Base-by-base conservation (phyloP, 2,888 invertebrate genomes). In the Meloe dianella region DNA sequence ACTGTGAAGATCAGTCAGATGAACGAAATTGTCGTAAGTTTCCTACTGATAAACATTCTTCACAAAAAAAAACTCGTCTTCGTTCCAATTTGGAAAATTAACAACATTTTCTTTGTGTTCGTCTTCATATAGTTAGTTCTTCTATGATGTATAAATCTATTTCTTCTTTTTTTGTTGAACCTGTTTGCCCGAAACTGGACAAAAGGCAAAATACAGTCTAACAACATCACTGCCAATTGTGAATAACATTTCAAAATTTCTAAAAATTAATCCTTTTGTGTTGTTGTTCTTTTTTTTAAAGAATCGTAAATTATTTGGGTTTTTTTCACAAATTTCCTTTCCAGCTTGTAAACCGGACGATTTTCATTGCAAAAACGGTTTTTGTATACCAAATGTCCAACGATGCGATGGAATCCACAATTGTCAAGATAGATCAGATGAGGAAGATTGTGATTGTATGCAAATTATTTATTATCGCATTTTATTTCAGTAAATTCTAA, bases 11-110 rank as follows among this genome's bases (percentile, higher is more conserved):
- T 81, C 86, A 87, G 35, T 86, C 86, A 61, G 91, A 91, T 76
- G 91, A 91, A 74, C 73, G 75, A 76, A 87, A 89, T 80, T 93
- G 93, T 87, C 89, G 91, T 91, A 91, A 91, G 91, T 90, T 65
- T 68, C 27, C 12, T 41, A 41, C 6, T 41, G 22, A 51, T 35
- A 35, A 35, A 10, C 12, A 12, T 14, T 35, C 35, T 35, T n/a
- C n/a, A 35, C 35, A 12, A 51, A 20, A 2, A 38, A 47, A 47
- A 32, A 60, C 51, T 58, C 41, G 38, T 38, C n/a, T 66, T 64
- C 67, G 67, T 60, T 35, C 38, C 22, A 27, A 20, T 41, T 9
- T 20, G 41, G 60, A 3, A 41, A 9, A 27, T n/a, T 32, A 32
- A 27, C 22, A 29, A 27, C 41, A 41, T 17, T n/a, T n/a, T n/a